Conservation (phyloP, 2,888 invertebrate species). For the Stictocephala bisonia region DNA sequence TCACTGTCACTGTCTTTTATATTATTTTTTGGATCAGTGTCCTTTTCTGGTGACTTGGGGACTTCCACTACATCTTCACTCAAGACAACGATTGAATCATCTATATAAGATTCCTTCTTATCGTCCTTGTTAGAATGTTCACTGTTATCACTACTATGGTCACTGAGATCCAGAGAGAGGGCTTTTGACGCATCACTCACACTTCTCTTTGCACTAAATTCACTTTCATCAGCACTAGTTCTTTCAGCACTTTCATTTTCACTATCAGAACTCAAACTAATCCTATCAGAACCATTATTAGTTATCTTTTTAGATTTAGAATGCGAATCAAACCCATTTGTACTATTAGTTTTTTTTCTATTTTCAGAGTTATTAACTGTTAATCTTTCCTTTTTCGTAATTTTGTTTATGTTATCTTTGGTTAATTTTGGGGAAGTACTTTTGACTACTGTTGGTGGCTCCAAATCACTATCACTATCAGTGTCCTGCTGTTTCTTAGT, state of each 20-base stretch:
- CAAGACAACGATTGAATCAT: background rate
- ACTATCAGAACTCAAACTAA: too few species aligned
- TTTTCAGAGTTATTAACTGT: background rate
- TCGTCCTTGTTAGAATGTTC: background rate
- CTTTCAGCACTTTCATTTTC: background rate
- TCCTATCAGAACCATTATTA: too few species aligned
- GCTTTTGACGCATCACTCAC: slow-evolving; percentile 20
- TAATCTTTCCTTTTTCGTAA: background rate
- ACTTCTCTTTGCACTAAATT: background rate
- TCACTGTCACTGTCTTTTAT: slow-evolving; percentile 6
- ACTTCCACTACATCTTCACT: slow-evolving; percentile 26
- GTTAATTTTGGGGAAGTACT: too few species aligned
- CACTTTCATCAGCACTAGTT: background rate
- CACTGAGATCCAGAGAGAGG: slow-evolving; percentile 6
- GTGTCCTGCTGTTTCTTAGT: background rate
- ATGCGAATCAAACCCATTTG: too few species aligned
- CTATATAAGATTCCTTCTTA: background rate
- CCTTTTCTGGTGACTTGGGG: background rate
- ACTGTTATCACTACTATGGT: background rate
- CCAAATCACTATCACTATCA: slow-evolving; percentile 21
- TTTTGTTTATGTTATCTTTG: background rate
- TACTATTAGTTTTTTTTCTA: background rate
- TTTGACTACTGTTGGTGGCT: background rate
- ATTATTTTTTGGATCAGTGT: too few species aligned
- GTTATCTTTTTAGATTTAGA: background rate